Percentiles rank a stretch among this genome's conserved stretches.
Conservation (phyloP, 2,797 vertebrate species). For the Peromyscus nudipes region DNA sequence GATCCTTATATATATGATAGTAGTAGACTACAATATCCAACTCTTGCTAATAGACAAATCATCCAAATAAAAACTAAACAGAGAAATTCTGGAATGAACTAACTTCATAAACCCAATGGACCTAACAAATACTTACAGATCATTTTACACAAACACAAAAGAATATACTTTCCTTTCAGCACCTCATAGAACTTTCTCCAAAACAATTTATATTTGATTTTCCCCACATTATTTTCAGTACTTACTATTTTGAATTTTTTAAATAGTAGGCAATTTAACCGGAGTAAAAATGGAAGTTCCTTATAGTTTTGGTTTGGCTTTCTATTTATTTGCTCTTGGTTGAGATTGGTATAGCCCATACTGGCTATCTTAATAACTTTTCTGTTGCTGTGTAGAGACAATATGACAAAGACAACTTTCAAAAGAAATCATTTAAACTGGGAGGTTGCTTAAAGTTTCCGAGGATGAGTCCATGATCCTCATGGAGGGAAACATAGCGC, state of each 20-base stretch:
- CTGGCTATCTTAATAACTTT: not conserved
- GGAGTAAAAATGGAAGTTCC: not conserved
- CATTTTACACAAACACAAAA: not conserved
- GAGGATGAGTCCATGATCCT: not conserved
- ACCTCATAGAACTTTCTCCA: not conserved
- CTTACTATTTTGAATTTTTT: not conserved
- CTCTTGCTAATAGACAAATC: not conserved
- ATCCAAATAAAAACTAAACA: not conserved
- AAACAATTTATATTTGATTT: not conserved
- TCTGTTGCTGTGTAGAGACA: not conserved
- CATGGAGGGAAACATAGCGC: not conserved
- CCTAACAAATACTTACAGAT: not conserved
- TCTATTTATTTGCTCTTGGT: not conserved
- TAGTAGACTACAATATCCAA: not conserved
- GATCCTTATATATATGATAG: not conserved
- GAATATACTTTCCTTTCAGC: not conserved
- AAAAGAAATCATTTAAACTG: not conserved
- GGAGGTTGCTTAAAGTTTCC: not conserved
- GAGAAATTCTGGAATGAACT: not conserved
- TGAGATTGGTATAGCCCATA: not conserved
- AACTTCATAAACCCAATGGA: not conserved
- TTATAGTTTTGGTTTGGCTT: not conserved
- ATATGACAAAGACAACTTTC: not conserved
- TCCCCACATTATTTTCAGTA: not conserved
- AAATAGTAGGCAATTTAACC: not conserved